Conservation (phyloP, 2,113 vertebrate species). For the Hippotragus niger region DNA sequence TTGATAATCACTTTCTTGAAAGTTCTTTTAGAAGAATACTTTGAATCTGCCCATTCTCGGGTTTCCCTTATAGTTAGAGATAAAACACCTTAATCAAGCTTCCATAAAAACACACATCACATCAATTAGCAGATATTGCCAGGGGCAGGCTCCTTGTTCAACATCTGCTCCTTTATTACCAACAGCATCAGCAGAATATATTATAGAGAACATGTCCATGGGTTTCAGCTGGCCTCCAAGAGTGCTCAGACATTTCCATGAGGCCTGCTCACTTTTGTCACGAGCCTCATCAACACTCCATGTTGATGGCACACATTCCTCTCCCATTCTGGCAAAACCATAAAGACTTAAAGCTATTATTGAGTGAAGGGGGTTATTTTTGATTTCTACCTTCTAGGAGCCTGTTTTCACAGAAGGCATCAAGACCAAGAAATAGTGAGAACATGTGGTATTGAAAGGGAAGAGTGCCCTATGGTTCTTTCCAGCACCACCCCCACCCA, state of each 20-base stretch:
- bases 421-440: not conserved
- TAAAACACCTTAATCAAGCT: slow-evolving; percentile 55
- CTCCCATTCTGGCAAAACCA: not conserved
- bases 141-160: slow-evolving; percentile 77
- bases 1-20: slow-evolving; percentile 9
- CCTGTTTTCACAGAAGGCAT: not conserved
- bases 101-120: slow-evolving; percentile 66
- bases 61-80: slow-evolving; percentile 43
- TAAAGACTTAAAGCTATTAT: not conserved
- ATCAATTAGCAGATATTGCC: slow-evolving; percentile 81
- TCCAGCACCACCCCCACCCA: too few relatives aligned
- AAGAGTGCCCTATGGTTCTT: not conserved
- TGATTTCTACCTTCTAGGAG: not conserved
- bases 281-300: not conserved
- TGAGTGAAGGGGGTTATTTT: not conserved
- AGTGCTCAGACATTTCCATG: not conserved
- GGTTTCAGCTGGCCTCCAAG: not conserved
- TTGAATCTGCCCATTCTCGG: slow-evolving; percentile 11
- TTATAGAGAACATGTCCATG: slow-evolving; percentile 37
- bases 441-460: too few relatives aligned
- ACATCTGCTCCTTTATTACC: slow-evolving; percentile 76
- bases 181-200: slow-evolving; percentile 71
- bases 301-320: not conserved
- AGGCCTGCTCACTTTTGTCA: not conserved
- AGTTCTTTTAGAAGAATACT: slow-evolving; percentile 29